phyloP scores from a whole-genome alignment of 2,797 vertebrate genomes.

The Lates japonicus region DNA sequence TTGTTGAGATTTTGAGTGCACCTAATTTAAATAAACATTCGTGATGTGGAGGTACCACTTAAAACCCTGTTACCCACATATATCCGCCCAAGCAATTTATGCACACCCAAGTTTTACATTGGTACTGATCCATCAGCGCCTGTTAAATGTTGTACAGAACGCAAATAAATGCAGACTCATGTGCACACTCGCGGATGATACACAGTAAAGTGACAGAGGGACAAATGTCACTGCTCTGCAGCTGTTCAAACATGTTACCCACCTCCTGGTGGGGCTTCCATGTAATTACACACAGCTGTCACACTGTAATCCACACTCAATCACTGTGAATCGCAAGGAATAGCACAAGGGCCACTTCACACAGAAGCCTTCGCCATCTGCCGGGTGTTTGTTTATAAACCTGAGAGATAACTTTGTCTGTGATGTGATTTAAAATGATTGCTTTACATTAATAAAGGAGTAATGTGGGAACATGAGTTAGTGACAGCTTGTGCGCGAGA shows the following conservation, averaged over 20 bases:
- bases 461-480: conserved; percentile 16
- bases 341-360: conserved; percentile 59
- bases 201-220: conserved; percentile 47
- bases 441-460: conserved; percentile 11
- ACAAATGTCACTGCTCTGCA: conserved; percentile 67
- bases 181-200: conserved; percentile 30
- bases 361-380: conserved; percentile 64
- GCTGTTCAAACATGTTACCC: conserved; percentile 76
- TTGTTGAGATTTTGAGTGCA: no score
- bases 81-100: background rate
- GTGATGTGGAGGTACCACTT: background rate
- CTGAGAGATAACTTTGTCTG: conserved; percentile 55
- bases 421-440: conserved; percentile 27
- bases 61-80: background rate
- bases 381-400: conserved; percentile 60
- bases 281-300: conserved; percentile 83
- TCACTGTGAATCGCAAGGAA: conserved; percentile 74
- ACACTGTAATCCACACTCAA: conserved; percentile 77
- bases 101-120: background rate
- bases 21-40: no score
- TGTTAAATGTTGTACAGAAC: conserved; percentile 11
- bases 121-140: conserved; percentile 2
- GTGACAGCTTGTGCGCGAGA: conserved; percentile 45
- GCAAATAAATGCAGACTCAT: conserved; percentile 43
- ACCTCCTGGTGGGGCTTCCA: conserved; percentile 66